Base-by-base conservation (phyloP, 2,888 invertebrate species). In the Byasa hedistus region DNA sequence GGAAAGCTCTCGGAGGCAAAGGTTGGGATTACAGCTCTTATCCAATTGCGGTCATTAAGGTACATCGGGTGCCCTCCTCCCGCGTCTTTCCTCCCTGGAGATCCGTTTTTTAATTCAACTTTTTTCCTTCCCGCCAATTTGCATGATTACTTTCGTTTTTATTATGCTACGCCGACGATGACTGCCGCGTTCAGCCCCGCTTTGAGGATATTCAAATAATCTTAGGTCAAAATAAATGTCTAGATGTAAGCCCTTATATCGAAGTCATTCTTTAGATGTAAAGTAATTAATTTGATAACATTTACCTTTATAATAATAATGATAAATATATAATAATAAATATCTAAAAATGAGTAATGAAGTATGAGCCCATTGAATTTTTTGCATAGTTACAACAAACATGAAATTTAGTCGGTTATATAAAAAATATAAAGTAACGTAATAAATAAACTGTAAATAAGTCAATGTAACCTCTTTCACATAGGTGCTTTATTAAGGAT, bases 61-160 rank as follows among this genome's bases (percentile, higher is more conserved):
- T 85, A 89, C 90, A 89, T 90, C 84, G 86, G 85, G 81, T 83
- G 72, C 74, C 75, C 78, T 73, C 70, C 69, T 65, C 68, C 74
- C 61, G 60, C 32, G 24, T 69, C 44, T 66, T 70, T 67, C 70
- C 66, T 75, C 74, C 71, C 76, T 77, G 74, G 80, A 79, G 78
- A 81, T 83, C 85, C 84, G 85, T 84, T 88, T 90, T 91, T 91
- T 91, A 92, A 92, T 92, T 92, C 91, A 90, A 91, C 92, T 90
- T 91, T 87, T 85, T 83, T 87, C 79, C 82, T 77, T 82, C 85
- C 81, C 79, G 79, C 82, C 89, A 89, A 92, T 92, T 92, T 92
- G 91, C 92, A 91, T 92, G 92, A 92, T 92, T 91, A 91, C 91
- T 91, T 89, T 90, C 87, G 84, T 87, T 91, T 92, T 91, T 90